Evolutionary conservation across 1,140 invertebrate species (phyloP).

Genomic region (Neelides sp.): DNA sequence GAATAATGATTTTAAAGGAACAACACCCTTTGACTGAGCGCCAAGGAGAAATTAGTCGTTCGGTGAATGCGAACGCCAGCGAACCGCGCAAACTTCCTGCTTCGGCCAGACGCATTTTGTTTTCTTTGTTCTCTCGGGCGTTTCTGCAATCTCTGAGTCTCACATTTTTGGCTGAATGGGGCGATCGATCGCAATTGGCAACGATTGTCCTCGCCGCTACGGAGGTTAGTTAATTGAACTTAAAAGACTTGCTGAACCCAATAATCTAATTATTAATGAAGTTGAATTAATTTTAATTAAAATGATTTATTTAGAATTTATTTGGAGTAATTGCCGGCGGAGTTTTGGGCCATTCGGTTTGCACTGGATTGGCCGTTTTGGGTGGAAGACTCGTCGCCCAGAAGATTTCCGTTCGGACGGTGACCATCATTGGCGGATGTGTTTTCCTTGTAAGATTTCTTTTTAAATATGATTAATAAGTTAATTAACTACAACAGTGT

Average conservation of each 20-base stretch:
- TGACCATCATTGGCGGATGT: conserved; percentile 79
- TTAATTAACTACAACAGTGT: no score
- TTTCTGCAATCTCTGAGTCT: conserved; percentile 84
- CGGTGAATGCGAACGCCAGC: no score
- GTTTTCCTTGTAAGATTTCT: no score
- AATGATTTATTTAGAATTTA: conserved; percentile 55
- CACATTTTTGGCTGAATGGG: conserved; percentile 97
- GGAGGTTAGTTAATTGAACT: conserved; percentile 44
- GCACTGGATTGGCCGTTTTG: conserved; percentile 88
- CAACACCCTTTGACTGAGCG: not conserved
- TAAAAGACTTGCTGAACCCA: not conserved
- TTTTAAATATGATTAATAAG: no score
- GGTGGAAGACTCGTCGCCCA: conserved; percentile 89
- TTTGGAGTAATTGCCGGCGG: conserved; percentile 81
- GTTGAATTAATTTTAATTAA: conserved; percentile 29
- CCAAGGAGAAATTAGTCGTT: not conserved
- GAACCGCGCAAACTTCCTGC: conserved; percentile 19
- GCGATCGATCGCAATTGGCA: conserved; percentile 88
- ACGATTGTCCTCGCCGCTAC: conserved; percentile 87
- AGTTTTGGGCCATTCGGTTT: conserved; percentile 79
- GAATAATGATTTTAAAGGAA: not conserved
- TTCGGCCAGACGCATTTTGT: conserved; percentile 22
- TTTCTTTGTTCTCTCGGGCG: conserved; percentile 54
- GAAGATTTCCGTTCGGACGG: conserved; percentile 79
- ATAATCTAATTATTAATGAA: conserved; percentile 32